These are phyloP conservation scores for Theonella swinhoei DNA, from an alignment of 37 sponge, comb jelly and placozoan genomes.

Conservation along the genomic window DNA sequence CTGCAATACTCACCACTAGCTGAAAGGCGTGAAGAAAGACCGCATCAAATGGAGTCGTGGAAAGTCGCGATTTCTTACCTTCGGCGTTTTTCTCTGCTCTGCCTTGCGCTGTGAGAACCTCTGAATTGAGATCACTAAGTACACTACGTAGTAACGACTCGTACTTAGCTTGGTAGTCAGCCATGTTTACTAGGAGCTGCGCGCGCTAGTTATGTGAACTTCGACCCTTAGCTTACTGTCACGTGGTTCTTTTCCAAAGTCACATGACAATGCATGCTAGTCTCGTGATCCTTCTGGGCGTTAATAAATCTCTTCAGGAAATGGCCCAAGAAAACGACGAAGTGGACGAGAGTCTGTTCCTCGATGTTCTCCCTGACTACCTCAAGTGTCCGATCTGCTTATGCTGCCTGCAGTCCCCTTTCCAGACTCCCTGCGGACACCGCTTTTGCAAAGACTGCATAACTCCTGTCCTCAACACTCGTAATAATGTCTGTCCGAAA, in stretches of 20 bases:
- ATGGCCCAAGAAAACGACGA: neutral
- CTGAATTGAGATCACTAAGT: conserved; percentile 22
- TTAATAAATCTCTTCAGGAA: neutral
- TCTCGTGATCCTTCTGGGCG: too few relatives aligned
- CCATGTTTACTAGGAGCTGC: too few relatives aligned
- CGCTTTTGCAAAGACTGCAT: conserved; percentile 71
- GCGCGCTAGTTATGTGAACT: too few relatives aligned
- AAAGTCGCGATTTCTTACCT: conserved; percentile 12
- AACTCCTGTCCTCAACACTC: conserved; percentile 16
- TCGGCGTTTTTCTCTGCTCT: conserved; percentile 33
- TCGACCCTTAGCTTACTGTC: too few relatives aligned
- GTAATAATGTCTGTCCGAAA: conserved; percentile 57
- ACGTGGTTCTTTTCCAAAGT: too few relatives aligned
- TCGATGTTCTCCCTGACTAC: conserved; percentile 54
- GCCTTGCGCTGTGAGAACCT: conserved; percentile 23
- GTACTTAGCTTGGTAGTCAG: conserved; percentile 24
- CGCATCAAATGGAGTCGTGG: neutral
- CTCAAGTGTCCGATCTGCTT: conserved; percentile 66
- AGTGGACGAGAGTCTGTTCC: conserved; percentile 36
- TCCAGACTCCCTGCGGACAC: conserved; percentile 74
- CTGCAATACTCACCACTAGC: neutral
- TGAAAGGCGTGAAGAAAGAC: neutral
- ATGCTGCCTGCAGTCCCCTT: conserved; percentile 39
- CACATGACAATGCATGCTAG: too few relatives aligned
- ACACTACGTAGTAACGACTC: conserved; percentile 20